Evolutionary conservation across 2,797 vertebrate species (phyloP).

Genomic region (Sparus aurata): DNA sequence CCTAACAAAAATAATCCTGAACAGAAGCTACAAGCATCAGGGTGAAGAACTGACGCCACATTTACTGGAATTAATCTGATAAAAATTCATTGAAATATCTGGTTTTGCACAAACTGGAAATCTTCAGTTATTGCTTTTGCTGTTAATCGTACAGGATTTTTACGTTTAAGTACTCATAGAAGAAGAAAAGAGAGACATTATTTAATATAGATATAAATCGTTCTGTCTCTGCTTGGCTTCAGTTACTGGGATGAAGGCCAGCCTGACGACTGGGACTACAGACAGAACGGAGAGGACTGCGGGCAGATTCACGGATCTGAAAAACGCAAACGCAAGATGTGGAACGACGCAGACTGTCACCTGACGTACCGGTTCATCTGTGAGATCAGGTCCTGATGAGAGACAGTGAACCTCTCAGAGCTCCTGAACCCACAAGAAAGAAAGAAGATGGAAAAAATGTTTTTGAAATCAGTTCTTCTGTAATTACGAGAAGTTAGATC

Average conservation of each 20-base stretch:
- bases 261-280: slow-evolving; percentile 79
- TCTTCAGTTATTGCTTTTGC: no score
- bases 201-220: no score
- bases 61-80: no score
- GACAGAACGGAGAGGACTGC: slow-evolving; percentile 80
- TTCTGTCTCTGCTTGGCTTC: slow-evolving; percentile 14
- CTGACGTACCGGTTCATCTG: slow-evolving; percentile 69
- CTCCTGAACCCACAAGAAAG: no score
- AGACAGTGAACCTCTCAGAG: background rate
- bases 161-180: no score
- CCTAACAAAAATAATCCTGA: no score
- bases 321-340: slow-evolving; percentile 37
- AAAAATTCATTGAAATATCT: no score
- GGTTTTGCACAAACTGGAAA: no score
- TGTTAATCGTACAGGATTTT: no score
- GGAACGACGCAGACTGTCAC: slow-evolving; percentile 81
- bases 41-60: no score
- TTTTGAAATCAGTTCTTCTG: background rate
- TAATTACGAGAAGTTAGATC: background rate
- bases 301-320: slow-evolving; percentile 65
- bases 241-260: slow-evolving; percentile 81
- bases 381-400: slow-evolving; percentile 61
- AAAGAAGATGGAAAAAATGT: background rate
- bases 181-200: no score
- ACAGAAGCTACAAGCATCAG: no score